A percentile compares a stretch with the other conserved stretches of the same genome.
Evolutionary conservation across 2,888 invertebrate genomes (phyloP).

Genomic region (Diachrysia chrysitis): DNA sequence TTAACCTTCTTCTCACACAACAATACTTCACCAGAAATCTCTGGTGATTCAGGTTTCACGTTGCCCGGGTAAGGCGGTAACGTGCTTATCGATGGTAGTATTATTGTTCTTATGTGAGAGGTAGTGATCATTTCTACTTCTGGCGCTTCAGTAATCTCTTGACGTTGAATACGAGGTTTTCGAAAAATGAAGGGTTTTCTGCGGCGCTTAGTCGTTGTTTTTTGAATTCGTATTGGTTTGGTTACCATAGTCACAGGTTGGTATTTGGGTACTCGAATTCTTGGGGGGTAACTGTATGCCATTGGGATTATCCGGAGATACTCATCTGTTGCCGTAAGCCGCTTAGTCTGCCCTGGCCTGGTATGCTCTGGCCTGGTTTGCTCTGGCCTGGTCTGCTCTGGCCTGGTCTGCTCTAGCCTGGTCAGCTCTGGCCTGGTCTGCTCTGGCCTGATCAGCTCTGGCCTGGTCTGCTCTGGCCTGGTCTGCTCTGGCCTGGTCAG

Average conservation of each 20-base stretch:
- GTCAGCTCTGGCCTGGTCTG: too few species aligned
- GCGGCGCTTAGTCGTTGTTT: neutral
- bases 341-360: neutral
- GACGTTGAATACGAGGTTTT: neutral
- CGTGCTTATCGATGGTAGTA: neutral
- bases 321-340: neutral
- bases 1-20: neutral
- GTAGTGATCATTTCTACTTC: too few species aligned
- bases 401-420: too few species aligned
- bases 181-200: neutral
- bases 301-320: neutral
- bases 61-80: neutral
- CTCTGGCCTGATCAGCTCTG: too few species aligned
- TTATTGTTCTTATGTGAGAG: neutral
- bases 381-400: too few species aligned
- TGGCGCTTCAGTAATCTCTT: neutral
- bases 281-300: neutral
- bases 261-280: neutral
- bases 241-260: conserved; percentile 1
- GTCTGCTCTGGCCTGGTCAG: neutral
- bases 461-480: neutral
- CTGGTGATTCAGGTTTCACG: neutral
- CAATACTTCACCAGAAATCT: neutral
- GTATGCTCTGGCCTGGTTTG: too few species aligned
- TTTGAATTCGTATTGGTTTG: neutral